These are phyloP conservation scores for Rhagophthalmus giganteus DNA, from an alignment of 2,888 invertebrate genomes.

Conservation along the genomic window DNA sequence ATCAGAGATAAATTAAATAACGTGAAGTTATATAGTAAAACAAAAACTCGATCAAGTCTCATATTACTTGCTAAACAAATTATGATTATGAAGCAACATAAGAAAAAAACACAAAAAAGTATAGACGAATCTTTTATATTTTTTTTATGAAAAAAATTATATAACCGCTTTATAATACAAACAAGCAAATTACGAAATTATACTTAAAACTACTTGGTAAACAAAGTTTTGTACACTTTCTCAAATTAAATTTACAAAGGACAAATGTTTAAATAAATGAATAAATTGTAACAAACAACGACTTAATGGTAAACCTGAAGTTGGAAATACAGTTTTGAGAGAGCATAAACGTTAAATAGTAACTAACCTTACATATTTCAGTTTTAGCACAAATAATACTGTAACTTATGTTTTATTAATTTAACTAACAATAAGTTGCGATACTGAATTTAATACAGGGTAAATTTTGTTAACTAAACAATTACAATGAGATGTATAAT, in stretches of 20 bases:
- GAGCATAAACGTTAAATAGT: too few species aligned
- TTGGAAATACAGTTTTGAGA: neutral
- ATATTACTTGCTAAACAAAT: too few species aligned
- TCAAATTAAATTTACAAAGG: slow-evolving; percentile 3
- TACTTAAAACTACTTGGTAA: slow-evolving; percentile 20
- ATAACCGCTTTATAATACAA: too few species aligned
- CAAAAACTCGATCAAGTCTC: too few species aligned
- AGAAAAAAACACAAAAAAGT: too few species aligned
- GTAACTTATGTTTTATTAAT: slow-evolving; percentile 5
- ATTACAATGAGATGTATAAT: neutral
- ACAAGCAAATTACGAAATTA: slow-evolving; percentile 22
- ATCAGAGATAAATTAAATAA: too few species aligned
- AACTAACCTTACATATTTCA: too few species aligned
- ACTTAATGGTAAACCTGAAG: neutral
- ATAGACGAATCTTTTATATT: slow-evolving; percentile 5
- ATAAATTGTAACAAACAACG: slow-evolving; percentile 3
- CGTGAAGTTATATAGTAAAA: too few species aligned
- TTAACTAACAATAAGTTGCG: too few species aligned
- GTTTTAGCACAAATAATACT: slow-evolving; percentile 15
- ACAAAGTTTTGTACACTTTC: slow-evolving; percentile 19
- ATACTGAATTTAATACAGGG: slow-evolving; percentile 4
- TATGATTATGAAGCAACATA: too few species aligned
- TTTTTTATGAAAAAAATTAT: slow-evolving; percentile 19
- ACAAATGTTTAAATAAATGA: neutral
- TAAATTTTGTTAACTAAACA: slow-evolving; percentile 2